Conservation (phyloP, 2,888 invertebrate genomes). For the Lymantria monacha region DNA sequence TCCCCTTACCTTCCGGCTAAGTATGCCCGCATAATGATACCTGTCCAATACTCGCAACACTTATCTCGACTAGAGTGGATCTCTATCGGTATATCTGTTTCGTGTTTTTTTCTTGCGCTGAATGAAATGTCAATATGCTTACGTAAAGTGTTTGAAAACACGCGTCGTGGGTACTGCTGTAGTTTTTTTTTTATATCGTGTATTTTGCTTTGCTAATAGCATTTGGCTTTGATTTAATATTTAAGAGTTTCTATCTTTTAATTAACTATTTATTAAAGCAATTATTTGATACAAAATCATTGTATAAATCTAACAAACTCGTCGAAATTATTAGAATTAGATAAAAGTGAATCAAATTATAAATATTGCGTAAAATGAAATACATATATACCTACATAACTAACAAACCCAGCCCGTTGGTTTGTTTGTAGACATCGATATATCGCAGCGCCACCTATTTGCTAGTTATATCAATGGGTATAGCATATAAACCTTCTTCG, state of each 20-base stretch:
- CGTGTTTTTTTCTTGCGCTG: slow-evolving; percentile 28
- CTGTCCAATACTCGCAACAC: slow-evolving; percentile 74
- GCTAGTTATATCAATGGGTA: too few relatives aligned
- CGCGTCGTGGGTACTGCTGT: slow-evolving; percentile 1
- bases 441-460: too few relatives aligned
- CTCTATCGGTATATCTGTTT: slow-evolving; percentile 43
- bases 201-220: not conserved
- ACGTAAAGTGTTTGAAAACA: slow-evolving; percentile 26
- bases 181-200: not conserved
- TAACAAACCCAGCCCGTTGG: too few relatives aligned
- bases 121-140: slow-evolving; percentile 32
- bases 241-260: not conserved
- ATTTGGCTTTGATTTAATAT: not conserved
- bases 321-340: too few relatives aligned
- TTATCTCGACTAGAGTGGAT: slow-evolving; percentile 57
- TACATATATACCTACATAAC: too few relatives aligned
- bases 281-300: too few relatives aligned
- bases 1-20: slow-evolving; percentile 68
- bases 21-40: slow-evolving; percentile 79
- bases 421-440: too few relatives aligned
- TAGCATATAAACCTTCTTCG: too few relatives aligned
- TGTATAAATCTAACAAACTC: too few relatives aligned
- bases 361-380: too few relatives aligned
- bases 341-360: too few relatives aligned
- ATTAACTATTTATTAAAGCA: too few relatives aligned